These are phyloP conservation scores for Scyliorhinus canicula DNA, from an alignment of 2,797 vertebrate genomes.

Conservation along the genomic window DNA sequence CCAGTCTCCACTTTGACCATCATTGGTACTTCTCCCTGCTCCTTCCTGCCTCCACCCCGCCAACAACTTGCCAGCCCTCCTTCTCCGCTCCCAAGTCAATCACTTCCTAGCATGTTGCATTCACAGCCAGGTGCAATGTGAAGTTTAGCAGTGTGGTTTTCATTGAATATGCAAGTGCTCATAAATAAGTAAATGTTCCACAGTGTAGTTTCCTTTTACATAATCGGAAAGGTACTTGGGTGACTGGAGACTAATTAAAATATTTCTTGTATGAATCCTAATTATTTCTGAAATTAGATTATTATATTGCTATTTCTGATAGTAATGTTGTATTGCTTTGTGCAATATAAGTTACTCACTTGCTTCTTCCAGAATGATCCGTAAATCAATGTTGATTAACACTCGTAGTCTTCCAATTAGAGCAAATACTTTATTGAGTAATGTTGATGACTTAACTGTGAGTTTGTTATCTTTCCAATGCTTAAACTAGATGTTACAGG, in stretches of 20 bases:
- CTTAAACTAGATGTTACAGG: too few relatives aligned
- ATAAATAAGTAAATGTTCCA: background rate
- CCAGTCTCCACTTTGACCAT: background rate
- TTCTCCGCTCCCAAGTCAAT: too few relatives aligned
- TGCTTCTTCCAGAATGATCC: too few relatives aligned
- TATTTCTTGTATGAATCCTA: background rate
- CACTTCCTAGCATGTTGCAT: background rate
- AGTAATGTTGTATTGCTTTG: too few relatives aligned
- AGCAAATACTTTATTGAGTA: too few relatives aligned
- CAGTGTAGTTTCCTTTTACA: background rate
- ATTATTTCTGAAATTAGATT: background rate
- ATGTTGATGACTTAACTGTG: too few relatives aligned
- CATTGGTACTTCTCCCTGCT: too few relatives aligned
- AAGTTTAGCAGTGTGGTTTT: background rate
- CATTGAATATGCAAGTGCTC: background rate
- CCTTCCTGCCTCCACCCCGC: background rate
- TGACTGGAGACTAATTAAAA: background rate
- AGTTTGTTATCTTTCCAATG: too few relatives aligned
- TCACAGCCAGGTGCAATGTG: background rate
- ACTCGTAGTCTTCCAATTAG: too few relatives aligned
- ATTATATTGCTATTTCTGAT: too few relatives aligned
- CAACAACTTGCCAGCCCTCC: background rate
- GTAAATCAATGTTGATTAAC: too few relatives aligned
- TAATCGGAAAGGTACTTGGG: background rate
- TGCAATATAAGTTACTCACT: too few relatives aligned